Evolutionary conservation across 2,888 invertebrate genomes (phyloP).

Genomic region (Ecliptopera silaceata): DNA sequence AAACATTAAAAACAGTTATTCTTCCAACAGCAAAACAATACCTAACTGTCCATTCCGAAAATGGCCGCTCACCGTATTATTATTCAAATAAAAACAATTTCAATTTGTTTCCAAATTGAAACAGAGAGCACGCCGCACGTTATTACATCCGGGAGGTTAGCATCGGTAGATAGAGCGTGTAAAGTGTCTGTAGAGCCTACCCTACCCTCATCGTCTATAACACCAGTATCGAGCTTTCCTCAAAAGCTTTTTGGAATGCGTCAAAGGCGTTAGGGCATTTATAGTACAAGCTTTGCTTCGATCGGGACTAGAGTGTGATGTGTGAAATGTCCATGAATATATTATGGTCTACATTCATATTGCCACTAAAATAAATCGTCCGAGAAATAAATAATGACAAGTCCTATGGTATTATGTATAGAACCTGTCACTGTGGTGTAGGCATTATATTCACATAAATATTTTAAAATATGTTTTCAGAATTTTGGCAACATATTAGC

Average conservation of each 20-base stretch:
- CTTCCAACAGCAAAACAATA: slow-evolving; percentile 40
- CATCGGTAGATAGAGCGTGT: slow-evolving; percentile 81
- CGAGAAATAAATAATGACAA: no score
- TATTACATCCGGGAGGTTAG: slow-evolving; percentile 82
- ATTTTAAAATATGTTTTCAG: no score
- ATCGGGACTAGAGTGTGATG: no score
- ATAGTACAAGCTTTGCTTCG: no score
- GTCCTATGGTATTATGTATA: no score
- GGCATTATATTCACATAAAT: no score
- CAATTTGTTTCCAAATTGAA: slow-evolving; percentile 84
- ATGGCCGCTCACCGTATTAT: slow-evolving; percentile 57
- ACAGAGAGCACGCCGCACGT: slow-evolving; percentile 79
- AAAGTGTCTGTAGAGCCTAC: slow-evolving; percentile 79
- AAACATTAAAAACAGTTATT: slow-evolving; percentile 3
- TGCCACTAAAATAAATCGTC: no score
- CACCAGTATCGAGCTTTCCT: slow-evolving; percentile 75
- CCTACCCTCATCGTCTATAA: slow-evolving; percentile 80
- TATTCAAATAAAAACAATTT: slow-evolving; percentile 84
- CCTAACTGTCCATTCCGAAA: slow-evolving; percentile 48
- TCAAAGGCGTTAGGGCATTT: slow-evolving; percentile 63
- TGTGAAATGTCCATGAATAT: no score
- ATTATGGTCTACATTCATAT: no score
- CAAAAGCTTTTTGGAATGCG: slow-evolving; percentile 79
- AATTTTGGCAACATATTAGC: no score
- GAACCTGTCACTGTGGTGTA: no score